Percentiles rank a stretch among this genome's conserved stretches.
phyloP scores from a whole-genome alignment of 2,797 vertebrate genomes.

The Lepilemur septentrionalis region DNA sequence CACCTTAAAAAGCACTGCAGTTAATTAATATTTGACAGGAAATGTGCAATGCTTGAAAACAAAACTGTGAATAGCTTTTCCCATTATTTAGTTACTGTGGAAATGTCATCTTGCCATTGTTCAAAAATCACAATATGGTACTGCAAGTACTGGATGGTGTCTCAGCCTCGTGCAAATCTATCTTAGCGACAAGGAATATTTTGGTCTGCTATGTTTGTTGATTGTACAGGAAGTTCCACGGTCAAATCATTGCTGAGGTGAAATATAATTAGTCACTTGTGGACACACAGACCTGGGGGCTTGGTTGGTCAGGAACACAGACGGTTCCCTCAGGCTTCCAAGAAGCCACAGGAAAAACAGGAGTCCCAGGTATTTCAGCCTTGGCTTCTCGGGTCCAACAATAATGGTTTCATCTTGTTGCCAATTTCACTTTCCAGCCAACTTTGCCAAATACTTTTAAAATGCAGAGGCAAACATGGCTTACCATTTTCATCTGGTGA shows the following conservation, averaged over 20 bases:
- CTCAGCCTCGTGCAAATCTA: not conserved
- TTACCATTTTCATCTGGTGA: not conserved
- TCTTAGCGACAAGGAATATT: not conserved
- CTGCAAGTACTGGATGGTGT: not conserved
- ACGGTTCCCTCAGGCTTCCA: not conserved
- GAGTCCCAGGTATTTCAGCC: not conserved
- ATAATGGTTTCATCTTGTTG: not conserved
- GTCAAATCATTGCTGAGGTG: conserved; percentile 26
- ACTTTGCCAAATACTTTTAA: conserved; percentile 37
- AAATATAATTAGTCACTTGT: conserved; percentile 44
- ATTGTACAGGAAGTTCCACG: conserved; percentile 39
- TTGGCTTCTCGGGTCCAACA: not conserved
- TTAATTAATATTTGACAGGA: conserved; percentile 16
- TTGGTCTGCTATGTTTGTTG: conserved; percentile 25
- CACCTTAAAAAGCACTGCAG: not conserved
- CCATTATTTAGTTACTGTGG: not conserved
- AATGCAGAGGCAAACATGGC: not conserved
- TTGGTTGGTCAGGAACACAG: not conserved
- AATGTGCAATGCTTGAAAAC: not conserved
- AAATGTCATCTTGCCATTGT: conserved; percentile 19
- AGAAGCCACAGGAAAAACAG: not conserved
- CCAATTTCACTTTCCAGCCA: not conserved
- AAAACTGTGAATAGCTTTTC: not conserved
- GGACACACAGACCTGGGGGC: not conserved
- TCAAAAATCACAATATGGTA: not conserved